Conservation (phyloP, 2,888 invertebrate species). For the Omphaloscelis lunosa region DNA sequence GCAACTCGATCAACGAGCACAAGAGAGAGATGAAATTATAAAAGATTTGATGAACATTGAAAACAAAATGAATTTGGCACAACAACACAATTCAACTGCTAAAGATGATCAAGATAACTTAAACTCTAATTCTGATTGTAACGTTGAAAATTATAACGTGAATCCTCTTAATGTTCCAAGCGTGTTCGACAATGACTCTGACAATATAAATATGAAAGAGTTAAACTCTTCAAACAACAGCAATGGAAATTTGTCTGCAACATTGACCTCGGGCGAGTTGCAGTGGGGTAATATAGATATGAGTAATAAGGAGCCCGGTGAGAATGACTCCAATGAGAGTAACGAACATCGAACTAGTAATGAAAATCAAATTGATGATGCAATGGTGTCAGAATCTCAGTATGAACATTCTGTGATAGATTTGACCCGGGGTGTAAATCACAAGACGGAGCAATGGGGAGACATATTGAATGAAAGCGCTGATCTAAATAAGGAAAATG, state of each 20-base stretch:
- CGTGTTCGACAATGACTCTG: conserved; percentile 65
- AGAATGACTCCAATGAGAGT: conserved; percentile 52
- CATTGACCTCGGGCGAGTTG: conserved; percentile 65
- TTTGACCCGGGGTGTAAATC: conserved; percentile 73
- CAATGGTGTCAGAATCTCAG: conserved; percentile 64
- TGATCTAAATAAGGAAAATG: conserved; percentile 75
- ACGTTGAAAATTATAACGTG: conserved; percentile 68
- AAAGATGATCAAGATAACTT: conserved; percentile 67
- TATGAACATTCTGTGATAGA: conserved; percentile 75
- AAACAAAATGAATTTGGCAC: conserved; percentile 79
- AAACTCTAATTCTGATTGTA: conserved; percentile 63
- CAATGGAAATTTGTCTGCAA: conserved; percentile 65
- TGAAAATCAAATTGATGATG: conserved; percentile 63
- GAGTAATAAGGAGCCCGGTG: conserved; percentile 64
- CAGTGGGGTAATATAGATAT: conserved; percentile 77
- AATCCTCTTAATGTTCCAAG: conserved; percentile 60
- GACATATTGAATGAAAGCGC: conserved; percentile 70
- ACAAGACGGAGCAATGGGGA: conserved; percentile 74
- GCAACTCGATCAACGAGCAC: conserved; percentile 76
- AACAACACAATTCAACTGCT: conserved; percentile 67
- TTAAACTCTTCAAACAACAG: conserved; percentile 51
- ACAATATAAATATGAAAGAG: conserved; percentile 64
- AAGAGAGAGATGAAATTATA: conserved; percentile 86
- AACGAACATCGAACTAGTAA: conserved; percentile 43
- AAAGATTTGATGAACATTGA: conserved; percentile 88